Evolutionary conservation across 2,113 vertebrate species (phyloP), one percentile per base, ranked within the genome.

Genomic region (Neodontobutis hainanensis): DNA sequence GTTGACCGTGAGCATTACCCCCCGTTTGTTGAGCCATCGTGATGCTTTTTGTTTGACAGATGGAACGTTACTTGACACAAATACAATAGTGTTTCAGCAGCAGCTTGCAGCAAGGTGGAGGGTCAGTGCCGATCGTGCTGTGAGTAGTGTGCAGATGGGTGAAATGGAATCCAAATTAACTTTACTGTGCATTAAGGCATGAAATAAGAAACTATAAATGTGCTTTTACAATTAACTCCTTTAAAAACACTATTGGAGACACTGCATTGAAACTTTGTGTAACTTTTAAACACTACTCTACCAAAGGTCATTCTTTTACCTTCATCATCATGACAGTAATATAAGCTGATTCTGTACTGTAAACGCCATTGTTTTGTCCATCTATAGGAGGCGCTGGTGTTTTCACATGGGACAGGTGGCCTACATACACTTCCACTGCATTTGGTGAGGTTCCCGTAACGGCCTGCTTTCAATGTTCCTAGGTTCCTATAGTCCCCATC

Each of bases 361-460:
- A 90, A 90, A 91, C 82, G 84, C 74, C 83, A 84, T 92, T 87
- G 89, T 90, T 93, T 81, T 92, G 88, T 92, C 89, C 90, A 92
- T 91, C 89, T 84, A 80, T 92, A 93, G 92, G 92, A 93, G 91
- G 91, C 89, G 89, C 91, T 93, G 85, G 89, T 92, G 89, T 92
- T 91, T 90, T 92, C 92, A 86, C 92, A 91, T 91, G 91, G 91
- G 87, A 92, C 89, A 77, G 90, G 88, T 86, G 91, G 89, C 78
- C 92, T 92, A 70, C 92, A 86, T 86, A 90, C 90, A 86, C 91
- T 91, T 85, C 92, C 90, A 76, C 90, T 89, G 86, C 87, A 92
- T 85, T 91, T 91, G 92, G 91, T 93, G 92, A 93, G 92, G 88
- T 89, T 89, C 81, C 80, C 84, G 70, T 77, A 75, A 85, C 85